Evolutionary conservation across 2,113 vertebrate species (phyloP).

Genomic region (Glaucomys volans): DNA sequence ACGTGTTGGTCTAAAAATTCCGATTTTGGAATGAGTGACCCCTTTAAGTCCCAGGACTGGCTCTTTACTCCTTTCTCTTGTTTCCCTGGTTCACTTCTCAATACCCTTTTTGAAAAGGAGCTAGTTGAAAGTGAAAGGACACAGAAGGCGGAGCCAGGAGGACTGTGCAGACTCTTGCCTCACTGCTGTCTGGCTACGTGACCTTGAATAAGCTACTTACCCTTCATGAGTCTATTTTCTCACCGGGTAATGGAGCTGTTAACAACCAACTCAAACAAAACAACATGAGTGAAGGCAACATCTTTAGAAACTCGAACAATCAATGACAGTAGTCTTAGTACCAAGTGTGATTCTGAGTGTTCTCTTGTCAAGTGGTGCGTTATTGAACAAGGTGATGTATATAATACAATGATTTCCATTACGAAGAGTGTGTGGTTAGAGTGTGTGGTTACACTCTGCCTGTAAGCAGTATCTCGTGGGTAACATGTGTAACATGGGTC

Average conservation of each 20-base stretch:
- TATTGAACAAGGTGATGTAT: not conserved
- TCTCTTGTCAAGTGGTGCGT: not conserved
- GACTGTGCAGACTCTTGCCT: not conserved
- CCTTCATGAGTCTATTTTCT: not conserved
- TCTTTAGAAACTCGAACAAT: conserved; percentile 27
- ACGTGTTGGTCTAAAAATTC: not conserved
- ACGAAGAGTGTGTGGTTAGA: not conserved
- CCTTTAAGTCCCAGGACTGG: not conserved
- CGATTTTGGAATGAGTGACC: not conserved
- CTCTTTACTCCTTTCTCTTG: not conserved
- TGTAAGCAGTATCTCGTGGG: not conserved
- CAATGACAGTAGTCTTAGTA: not conserved
- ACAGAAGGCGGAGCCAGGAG: not conserved
- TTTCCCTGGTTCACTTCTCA: not conserved
- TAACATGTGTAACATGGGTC: not conserved
- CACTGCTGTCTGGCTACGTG: not conserved
- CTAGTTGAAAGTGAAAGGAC: not conserved
- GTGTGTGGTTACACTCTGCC: not conserved
- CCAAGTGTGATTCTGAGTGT: not conserved
- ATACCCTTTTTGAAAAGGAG: not conserved
- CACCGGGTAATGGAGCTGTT: not conserved
- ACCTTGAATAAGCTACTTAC: not conserved
- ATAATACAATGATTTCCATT: not conserved
- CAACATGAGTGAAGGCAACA: not conserved
- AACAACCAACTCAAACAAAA: not conserved